Base-by-base conservation (phyloP, 2,797 vertebrate species). In the Anabacerthia variegaticeps region DNA sequence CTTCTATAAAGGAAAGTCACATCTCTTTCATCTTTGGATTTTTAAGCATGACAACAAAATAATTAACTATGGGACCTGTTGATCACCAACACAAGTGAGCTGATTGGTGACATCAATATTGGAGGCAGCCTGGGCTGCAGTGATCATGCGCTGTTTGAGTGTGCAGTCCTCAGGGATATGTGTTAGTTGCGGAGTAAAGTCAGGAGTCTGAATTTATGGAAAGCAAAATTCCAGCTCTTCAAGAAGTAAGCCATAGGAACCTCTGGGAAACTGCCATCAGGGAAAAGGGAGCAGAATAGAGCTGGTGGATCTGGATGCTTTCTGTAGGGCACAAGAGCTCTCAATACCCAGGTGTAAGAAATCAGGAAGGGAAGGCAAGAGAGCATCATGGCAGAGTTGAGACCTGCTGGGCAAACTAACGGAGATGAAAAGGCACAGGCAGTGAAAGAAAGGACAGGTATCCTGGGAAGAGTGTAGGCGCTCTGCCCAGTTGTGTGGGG, bases 41-140 rank as follows among this genome's bases (percentile, higher is more conserved):
- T 82, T 91, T 61, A 82, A 87, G 63, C 34, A 76, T 46, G 59
- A 85, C 82, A 89, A 84, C 23, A 65, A 92, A 88, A 86, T 71
- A 92, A 86, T 84, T 83, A 82, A 82, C 46, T 80, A 67, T 28
- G 73, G 39, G 26, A 79, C 34, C 58, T 61, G 20, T 6, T 75
- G 48, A 63, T 79, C 58, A 66, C 52, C 30, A 71, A 14, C 12
- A 9, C 23, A 79, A 86, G 36, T 51, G 66, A 89, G 39, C 22
- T 86, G 49, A 74, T 36, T 43, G 7, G 12, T 74, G 56, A 75
- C 24, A 14, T 83, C 26, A 61, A 24, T 43, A 46, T 8, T 46
- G 62, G 46, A n/a, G 27, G 67, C 46, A 74, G 51, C 41, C 36
- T 61, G 23, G 46, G n/a, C 51, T 86, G 67, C n/a, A 6, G 2